Evolutionary conservation across 2,797 vertebrate species (phyloP).

Genomic region (Clamator glandarius): DNA sequence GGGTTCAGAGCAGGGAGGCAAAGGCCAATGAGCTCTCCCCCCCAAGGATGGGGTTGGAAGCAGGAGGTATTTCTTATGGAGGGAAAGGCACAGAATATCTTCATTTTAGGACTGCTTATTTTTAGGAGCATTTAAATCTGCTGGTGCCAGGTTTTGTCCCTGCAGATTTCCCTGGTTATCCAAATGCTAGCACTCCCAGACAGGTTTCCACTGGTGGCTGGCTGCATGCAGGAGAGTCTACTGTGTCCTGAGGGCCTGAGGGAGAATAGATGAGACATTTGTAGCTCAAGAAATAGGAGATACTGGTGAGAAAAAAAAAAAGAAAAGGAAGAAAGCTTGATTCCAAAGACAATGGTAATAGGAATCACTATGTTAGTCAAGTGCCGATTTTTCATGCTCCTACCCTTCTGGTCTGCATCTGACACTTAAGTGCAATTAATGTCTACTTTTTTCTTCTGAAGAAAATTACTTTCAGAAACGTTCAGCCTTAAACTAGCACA

Average conservation of each 20-base stretch:
- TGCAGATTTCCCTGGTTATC: background rate
- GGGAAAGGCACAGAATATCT: background rate
- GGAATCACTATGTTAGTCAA: background rate
- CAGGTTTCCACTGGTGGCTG: background rate
- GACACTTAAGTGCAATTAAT: background rate
- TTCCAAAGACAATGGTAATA: background rate
- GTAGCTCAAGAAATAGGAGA: background rate
- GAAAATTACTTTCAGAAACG: background rate
- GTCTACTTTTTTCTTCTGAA: background rate
- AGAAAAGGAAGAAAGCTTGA: background rate
- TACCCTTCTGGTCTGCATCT: background rate
- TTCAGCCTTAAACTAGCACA: background rate
- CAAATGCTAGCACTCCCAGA: fast-evolving
- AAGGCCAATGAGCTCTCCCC: background rate
- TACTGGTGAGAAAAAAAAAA: background rate
- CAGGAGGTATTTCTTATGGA: background rate
- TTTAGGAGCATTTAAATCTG: background rate
- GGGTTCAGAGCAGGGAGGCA: background rate
- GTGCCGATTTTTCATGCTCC: background rate
- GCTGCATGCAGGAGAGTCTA: background rate
- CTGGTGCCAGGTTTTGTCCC: background rate
- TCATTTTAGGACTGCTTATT: background rate
- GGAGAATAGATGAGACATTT: background rate
- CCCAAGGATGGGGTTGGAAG: background rate
- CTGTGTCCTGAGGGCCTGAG: background rate